Evolutionary conservation across 2,113 vertebrate species (phyloP), one percentile per base, ranked within the genome.

Genomic region (Gymnobelideus leadbeateri): DNA sequence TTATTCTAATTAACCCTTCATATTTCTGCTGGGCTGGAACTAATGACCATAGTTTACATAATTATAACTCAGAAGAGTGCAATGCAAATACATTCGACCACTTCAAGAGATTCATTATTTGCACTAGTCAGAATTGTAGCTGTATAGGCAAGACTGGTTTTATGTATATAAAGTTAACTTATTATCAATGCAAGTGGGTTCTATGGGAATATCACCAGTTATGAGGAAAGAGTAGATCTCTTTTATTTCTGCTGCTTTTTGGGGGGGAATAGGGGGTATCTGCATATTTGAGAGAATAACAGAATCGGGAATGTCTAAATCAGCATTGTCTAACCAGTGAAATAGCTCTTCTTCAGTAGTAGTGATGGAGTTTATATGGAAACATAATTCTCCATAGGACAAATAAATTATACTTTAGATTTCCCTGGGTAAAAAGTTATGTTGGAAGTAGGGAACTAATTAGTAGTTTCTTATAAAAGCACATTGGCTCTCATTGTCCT

Each of bases 391-490:
- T 31, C 31, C 31, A 68, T 68, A 31, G 57, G 12, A 68, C 57
- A 68, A 68, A 68, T 68, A 68, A 68, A 68, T 49, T 37, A 68
- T 68, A 68, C 31, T 68, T 68, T n/a, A 1, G 14, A 77, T 77
- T 77, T 77, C 31, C 61, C 61, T n/a, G 11, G 31, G n/a, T 77
- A n/a, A 77, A 77, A 77, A 14, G 16, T 43, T 43, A 84, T 53
- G 37, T 57, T 51, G 93, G 61, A 92, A 12, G 2, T 51, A 84
- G 89, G 49, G 89, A 97, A 91, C 28, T 52, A 92, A 52, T 43
- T 57, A 51, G 95, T 23, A n/a, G 16, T 84, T 84, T 89, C 24
- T 92, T 96, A 51, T 52, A 6, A 54, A 91, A 77, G 46, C 3
- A 8, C 11, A 14, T 49, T 37, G 37, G 26, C 57, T 90, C 54